Base-by-base conservation (phyloP, 2,888 invertebrate genomes). In the Onchidella celtica region DNA sequence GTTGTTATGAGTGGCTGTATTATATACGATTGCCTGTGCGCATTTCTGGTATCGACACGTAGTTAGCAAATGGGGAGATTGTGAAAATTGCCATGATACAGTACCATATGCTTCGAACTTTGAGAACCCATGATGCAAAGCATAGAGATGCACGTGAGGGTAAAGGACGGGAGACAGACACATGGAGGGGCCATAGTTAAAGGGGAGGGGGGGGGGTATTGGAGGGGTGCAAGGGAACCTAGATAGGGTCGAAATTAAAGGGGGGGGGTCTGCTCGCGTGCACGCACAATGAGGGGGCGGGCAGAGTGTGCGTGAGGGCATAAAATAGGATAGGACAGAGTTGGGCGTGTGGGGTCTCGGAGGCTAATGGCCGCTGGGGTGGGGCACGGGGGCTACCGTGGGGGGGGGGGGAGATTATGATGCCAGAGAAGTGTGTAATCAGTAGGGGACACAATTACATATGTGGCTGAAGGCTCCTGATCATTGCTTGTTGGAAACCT, bases 151-250 rank as follows among this genome's bases (percentile, higher is more conserved):
- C n/a, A n/a, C n/a, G n/a, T n/a, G n/a, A n/a, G n/a, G n/a, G n/a
- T n/a, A n/a, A n/a, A 6, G 47, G 47, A 47, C 47, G 27, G 65
- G n/a, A 11, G 27, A 65, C 32, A 14, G 14, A 65, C 29, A n/a
- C 3, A 77, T 77, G 82, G 72, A 76, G 63, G 82, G 59, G 77
- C 3, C 6, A 9, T 9, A 69, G 34, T 27, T 2, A 14, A 11
- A 40, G 24, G 27, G 24, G 21, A 29, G 55, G n/a, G 47, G 55
- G 72, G 21, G 72, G 57, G 72, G 55, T 17, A 47, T 72, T 4
- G 55, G 34, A 3, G 36, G 69, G 36, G 34, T 32, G 34, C 6
- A n/a, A n/a, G 36, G 2, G 34, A 24, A 66, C 29, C 11, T 11
- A 34, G 66, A 66, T 17, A 66, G 66, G 17, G 36, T n/a, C 4